phyloP scores from a whole-genome alignment of 2,888 invertebrate species.

The Schrankia costaestrigalis region DNA sequence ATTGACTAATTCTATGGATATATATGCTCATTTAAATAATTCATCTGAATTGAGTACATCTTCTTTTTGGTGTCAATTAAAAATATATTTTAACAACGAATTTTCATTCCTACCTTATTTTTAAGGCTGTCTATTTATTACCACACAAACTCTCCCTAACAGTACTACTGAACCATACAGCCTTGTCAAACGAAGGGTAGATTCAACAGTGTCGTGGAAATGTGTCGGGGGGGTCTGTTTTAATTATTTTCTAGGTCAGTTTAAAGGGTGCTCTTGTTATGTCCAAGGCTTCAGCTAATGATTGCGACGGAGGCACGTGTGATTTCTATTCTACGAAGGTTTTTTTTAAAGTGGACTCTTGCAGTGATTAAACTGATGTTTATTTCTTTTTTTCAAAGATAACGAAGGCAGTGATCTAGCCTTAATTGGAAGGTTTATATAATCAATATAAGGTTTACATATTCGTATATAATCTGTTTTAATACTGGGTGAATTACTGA shows the following conservation, averaged over 20 bases:
- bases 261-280: constrained; percentile 11
- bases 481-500: too few relatives aligned
- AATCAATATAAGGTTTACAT: too few relatives aligned
- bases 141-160: background rate
- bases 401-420: too few relatives aligned
- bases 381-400: too few relatives aligned
- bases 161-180: constrained; percentile 8
- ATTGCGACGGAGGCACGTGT: too few relatives aligned
- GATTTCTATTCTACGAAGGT: too few relatives aligned
- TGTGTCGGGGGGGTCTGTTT: constrained; percentile 21
- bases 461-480: too few relatives aligned
- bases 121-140: constrained; percentile 34
- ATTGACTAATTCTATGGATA: too few relatives aligned
- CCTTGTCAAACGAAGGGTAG: constrained; percentile 28
- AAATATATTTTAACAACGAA: constrained; percentile 28
- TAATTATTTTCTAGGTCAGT: constrained; percentile 29
- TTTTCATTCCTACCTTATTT: constrained; percentile 43
- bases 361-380: too few relatives aligned
- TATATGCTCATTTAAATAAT: background rate
- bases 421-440: too few relatives aligned
- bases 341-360: too few relatives aligned
- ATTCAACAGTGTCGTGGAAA: constrained; percentile 28
- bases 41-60: too few relatives aligned
- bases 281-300: constrained; percentile 12
- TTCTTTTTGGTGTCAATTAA: background rate